Conservation (phyloP, 2,797 vertebrate species). For the Borostomias antarcticus region DNA sequence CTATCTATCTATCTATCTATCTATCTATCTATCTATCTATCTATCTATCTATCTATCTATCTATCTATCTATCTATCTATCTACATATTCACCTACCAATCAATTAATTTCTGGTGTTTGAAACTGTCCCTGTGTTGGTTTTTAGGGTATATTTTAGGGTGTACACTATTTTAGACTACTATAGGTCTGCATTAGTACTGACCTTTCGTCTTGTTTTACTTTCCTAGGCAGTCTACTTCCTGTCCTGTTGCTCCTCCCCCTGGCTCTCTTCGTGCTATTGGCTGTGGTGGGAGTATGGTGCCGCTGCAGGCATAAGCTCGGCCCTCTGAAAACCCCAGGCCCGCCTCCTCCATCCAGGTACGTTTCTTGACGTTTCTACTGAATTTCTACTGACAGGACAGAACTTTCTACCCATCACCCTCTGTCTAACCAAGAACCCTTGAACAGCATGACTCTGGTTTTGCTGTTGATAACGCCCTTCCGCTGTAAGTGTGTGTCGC, state of each 20-base stretch:
- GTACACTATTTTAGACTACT: no score
- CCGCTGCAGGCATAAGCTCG: slow-evolving; percentile 65
- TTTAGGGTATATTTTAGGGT: background rate
- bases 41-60: no score
- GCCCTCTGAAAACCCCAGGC: slow-evolving; percentile 55
- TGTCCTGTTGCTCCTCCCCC: slow-evolving; percentile 56
- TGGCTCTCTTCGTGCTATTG: slow-evolving; percentile 58
- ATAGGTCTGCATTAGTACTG: background rate
- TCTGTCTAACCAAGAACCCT: background rate
- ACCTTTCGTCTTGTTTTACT: background rate
- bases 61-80: no score
- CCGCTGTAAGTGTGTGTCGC: background rate
- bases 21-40: no score
- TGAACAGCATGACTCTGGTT: no score
- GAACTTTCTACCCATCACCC: background rate
- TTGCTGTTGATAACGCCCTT: no score
- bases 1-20: no score
- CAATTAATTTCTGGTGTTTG: background rate
- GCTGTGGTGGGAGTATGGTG: slow-evolving; percentile 63
- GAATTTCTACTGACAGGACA: slow-evolving; percentile 27
- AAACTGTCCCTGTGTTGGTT: background rate
- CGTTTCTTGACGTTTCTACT: no score
- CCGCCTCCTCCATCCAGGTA: slow-evolving; percentile 56
- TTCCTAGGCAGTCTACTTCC: slow-evolving; percentile 58
- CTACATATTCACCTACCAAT: no score